Percentiles rank a stretch among this genome's conserved stretches.
Evolutionary conservation across 2,888 invertebrate species (phyloP).

Genomic region (Quadriops clusia): DNA sequence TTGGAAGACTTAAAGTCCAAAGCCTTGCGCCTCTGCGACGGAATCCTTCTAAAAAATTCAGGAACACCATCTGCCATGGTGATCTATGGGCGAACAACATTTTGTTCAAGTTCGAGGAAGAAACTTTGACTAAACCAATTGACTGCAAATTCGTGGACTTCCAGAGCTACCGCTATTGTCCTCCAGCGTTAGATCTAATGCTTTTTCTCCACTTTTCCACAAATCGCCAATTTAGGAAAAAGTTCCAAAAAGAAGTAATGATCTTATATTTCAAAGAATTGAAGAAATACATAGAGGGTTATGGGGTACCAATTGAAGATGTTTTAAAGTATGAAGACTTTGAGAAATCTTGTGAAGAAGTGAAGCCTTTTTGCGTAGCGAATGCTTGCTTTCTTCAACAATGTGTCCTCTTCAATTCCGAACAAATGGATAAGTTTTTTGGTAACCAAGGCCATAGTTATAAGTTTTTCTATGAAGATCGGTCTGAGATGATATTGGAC

Average conservation of each 20-base stretch:
- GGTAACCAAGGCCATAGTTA: conserved; percentile 3
- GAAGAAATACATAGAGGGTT: conserved; percentile 11
- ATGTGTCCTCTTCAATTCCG: conserved; percentile 9
- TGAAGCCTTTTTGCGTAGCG: conserved; percentile 18
- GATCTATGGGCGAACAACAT: conserved; percentile 40
- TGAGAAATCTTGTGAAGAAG: conserved; percentile 18
- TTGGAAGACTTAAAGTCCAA: too few species aligned
- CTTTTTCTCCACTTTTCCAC: conserved; percentile 19
- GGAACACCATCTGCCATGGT: conserved; percentile 36
- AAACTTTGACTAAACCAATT: conserved; percentile 7
- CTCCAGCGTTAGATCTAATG: conserved; percentile 23
- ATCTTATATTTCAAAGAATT: conserved; percentile 18
- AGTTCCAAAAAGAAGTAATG: conserved; percentile 13
- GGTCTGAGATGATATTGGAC: conserved; percentile 10
- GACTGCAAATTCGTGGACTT: conserved; percentile 23
- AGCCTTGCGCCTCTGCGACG: too few species aligned
- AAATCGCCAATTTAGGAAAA: conserved; percentile 14
- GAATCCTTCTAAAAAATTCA: conserved; percentile 29
- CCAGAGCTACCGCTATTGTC: conserved; percentile 20
- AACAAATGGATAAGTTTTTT: conserved; percentile 3
- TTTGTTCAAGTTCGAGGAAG: conserved; percentile 28
- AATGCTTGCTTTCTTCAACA: conserved; percentile 18
- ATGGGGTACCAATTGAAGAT: conserved; percentile 12
- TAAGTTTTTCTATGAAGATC: conserved; percentile 11
- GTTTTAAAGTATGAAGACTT: conserved; percentile 17